A percentile compares a stretch with the other conserved stretches of the same genome.
phyloP scores from a whole-genome alignment of 2,888 invertebrate species.

The Nebria salina region DNA sequence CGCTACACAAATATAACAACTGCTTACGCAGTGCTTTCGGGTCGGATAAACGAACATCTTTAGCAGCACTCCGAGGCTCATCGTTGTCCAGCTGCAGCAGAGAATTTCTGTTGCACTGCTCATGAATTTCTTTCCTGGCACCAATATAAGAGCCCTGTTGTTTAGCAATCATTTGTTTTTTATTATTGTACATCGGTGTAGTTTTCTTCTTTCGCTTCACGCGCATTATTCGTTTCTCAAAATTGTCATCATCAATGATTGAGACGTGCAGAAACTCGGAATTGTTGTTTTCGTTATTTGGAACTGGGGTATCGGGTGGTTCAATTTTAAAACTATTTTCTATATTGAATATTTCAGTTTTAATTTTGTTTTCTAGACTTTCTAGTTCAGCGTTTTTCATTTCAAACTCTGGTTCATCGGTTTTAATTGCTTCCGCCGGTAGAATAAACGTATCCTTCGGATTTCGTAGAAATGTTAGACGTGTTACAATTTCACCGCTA shows the following conservation, averaged over 20 bases:
- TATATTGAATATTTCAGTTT: background rate
- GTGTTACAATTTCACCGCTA: background rate
- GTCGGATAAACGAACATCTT: too few species aligned
- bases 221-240: constrained; percentile 40
- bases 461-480: background rate
- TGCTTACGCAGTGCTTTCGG: background rate
- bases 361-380: constrained; percentile 4
- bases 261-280: constrained; percentile 12
- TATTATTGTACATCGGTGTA: constrained; percentile 26
- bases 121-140: too few species aligned
- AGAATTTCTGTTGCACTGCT: too few species aligned
- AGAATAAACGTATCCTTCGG: background rate
- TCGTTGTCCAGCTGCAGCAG: too few species aligned
- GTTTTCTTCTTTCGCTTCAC: constrained; percentile 30
- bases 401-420: background rate
- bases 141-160: background rate
- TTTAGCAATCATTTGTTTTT: background rate
- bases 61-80: background rate
- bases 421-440: background rate
- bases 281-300: background rate
- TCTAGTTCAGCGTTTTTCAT: constrained; percentile 11
- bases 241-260: constrained; percentile 16
- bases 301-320: background rate
- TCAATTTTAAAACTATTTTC: constrained; percentile 5
- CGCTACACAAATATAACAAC: constrained; percentile 64